Evolutionary conservation across 2,113 vertebrate species (phyloP).

Genomic region (Microcebus griseorufus): DNA sequence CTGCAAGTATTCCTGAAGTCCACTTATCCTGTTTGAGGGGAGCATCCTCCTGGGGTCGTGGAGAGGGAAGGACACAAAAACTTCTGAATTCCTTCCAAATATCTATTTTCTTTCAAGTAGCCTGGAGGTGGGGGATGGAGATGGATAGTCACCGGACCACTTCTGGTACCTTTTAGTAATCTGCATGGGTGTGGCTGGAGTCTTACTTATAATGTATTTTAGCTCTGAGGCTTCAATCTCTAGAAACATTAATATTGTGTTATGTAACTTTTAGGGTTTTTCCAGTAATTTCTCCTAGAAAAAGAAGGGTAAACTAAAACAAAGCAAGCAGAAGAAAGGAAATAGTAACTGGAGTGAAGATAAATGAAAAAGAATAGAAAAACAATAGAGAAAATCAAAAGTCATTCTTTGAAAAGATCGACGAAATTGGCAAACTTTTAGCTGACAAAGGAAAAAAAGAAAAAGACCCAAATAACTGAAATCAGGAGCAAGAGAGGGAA

Average conservation of each 20-base stretch:
- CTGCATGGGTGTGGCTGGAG: neutral
- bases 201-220: neutral
- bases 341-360: neutral
- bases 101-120: neutral
- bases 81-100: neutral
- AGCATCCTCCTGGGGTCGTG: neutral
- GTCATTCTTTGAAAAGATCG: neutral
- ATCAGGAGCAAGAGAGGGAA: neutral
- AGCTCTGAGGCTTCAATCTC: neutral
- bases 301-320: neutral
- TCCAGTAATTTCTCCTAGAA: neutral
- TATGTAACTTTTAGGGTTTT: neutral
- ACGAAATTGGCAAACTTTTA: neutral
- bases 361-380: constrained; percentile 27
- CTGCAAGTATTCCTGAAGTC: neutral
- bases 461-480: constrained; percentile 6
- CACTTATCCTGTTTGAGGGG: neutral
- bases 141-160: neutral
- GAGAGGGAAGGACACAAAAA: neutral
- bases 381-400: neutral
- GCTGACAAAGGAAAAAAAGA: neutral
- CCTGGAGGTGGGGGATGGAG: neutral
- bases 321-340: neutral
- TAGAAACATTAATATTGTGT: neutral
- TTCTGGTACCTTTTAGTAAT: neutral